Percentiles rank a stretch among this genome's conserved stretches.
Evolutionary conservation across 2,888 invertebrate genomes (phyloP).

Genomic region (Cerceris rybyensis): DNA sequence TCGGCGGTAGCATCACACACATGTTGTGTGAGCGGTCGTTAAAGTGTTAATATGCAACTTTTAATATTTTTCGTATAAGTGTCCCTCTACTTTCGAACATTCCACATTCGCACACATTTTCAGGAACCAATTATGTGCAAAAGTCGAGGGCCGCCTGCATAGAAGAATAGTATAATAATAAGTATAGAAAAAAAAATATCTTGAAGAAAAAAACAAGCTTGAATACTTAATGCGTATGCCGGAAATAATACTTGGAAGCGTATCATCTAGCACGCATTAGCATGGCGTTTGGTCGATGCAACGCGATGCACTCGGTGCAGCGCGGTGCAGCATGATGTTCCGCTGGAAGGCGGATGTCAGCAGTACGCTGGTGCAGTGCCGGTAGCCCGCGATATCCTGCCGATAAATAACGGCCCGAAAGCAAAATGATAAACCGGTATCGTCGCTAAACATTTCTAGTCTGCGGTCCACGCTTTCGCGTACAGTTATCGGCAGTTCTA

Average conservation of each 20-base stretch:
- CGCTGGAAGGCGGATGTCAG: constrained; percentile 27
- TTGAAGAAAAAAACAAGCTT: neutral
- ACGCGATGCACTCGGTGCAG: neutral
- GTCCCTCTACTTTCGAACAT: too few relatives aligned
- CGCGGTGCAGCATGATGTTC: neutral
- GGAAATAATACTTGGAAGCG: neutral
- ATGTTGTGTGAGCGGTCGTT: too few relatives aligned
- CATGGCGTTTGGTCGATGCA: constrained; percentile 5
- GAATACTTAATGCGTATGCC: too few relatives aligned
- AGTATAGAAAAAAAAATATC: neutral
- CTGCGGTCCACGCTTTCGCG: neutral
- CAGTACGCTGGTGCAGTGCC: neutral
- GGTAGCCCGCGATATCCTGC: constrained; percentile 13
- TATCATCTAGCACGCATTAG: neutral
- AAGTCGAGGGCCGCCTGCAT: too few relatives aligned
- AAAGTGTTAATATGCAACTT: too few relatives aligned
- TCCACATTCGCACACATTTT: too few relatives aligned
- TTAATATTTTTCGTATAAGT: too few relatives aligned
- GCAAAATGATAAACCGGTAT: constrained; percentile 24
- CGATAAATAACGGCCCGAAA: constrained; percentile 19
- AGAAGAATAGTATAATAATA: too few relatives aligned
- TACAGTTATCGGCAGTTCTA: neutral
- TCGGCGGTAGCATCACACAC: too few relatives aligned
- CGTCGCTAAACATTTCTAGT: constrained; percentile 14
- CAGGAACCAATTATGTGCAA: too few relatives aligned